Percentiles rank a stretch among this genome's conserved stretches.
Evolutionary conservation across 2,888 invertebrate species (phyloP).

Genomic region (Lordiphosa fenestrarum): DNA sequence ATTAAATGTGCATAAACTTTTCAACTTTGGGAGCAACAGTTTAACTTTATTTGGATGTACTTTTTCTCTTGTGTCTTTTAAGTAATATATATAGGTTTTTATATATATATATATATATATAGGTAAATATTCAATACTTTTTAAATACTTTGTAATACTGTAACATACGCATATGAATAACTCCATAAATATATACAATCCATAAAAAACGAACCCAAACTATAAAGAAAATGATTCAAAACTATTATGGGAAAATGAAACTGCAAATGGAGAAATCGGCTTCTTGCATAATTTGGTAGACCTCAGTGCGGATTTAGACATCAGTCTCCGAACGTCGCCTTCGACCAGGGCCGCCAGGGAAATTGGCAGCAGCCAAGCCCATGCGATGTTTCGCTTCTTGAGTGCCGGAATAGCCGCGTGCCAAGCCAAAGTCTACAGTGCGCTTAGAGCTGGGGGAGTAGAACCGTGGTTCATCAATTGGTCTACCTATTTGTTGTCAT

Average conservation of each 20-base stretch:
- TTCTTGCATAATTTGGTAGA: slow-evolving; percentile 13
- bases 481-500: neutral
- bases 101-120: slow-evolving; percentile 31
- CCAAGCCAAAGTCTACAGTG: slow-evolving; percentile 92
- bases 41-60: slow-evolving; percentile 45
- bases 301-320: slow-evolving; percentile 59
- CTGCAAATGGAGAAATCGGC: slow-evolving; percentile 22
- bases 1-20: slow-evolving; percentile 39
- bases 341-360: slow-evolving; percentile 93
- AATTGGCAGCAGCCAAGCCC: slow-evolving; percentile 94
- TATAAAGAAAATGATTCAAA: slow-evolving; percentile 14
- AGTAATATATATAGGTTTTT: slow-evolving; percentile 21
- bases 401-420: slow-evolving; percentile 93
- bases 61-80: slow-evolving; percentile 18
- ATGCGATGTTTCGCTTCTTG: slow-evolving; percentile 95
- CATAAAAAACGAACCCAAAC: slow-evolving; percentile 30
- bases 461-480: neutral
- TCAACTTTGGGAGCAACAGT: slow-evolving; percentile 71
- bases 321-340: slow-evolving; percentile 86
- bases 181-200: slow-evolving; percentile 48
- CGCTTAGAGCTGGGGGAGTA: slow-evolving; percentile 87
- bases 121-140: slow-evolving; percentile 21
- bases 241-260: slow-evolving; percentile 16
- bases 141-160: slow-evolving; percentile 16
- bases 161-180: slow-evolving; percentile 11